Conservation (phyloP, 2,113 vertebrate genomes). For the Tragelaphus strepsiceros region DNA sequence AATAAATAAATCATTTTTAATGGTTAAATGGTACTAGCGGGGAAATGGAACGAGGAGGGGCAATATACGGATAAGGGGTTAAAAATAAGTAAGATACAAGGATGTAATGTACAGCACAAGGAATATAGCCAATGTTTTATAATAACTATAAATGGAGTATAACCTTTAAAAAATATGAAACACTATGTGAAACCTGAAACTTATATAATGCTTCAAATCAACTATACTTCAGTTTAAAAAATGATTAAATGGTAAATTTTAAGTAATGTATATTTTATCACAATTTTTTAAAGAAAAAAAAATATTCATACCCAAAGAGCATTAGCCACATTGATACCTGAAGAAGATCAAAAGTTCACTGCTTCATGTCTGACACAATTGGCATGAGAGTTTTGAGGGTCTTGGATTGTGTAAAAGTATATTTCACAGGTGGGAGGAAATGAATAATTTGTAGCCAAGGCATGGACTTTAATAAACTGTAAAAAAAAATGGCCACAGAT, state of each 20-base stretch:
- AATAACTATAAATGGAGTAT: neutral
- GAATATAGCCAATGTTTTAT: neutral
- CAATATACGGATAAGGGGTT: neutral
- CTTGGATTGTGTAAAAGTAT: neutral
- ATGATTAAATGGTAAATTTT: neutral
- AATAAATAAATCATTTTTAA: neutral
- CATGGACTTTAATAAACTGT: neutral
- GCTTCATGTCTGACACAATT: neutral
- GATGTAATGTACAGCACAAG: neutral
- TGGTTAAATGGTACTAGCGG: neutral
- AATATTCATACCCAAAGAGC: neutral
- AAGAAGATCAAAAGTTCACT: neutral
- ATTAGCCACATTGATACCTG: neutral
- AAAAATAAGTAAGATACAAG: neutral
- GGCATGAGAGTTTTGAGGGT: neutral
- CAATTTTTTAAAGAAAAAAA: neutral
- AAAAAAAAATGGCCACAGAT: neutral
- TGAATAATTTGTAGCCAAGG: neutral
- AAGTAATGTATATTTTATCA: neutral
- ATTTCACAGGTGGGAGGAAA: neutral
- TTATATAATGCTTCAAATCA: neutral
- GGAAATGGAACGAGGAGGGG: neutral
- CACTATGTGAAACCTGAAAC: neutral
- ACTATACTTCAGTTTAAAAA: neutral
- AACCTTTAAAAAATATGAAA: neutral